Base-by-base conservation (phyloP, 2,113 vertebrate genomes). In the Mirza zaza region DNA sequence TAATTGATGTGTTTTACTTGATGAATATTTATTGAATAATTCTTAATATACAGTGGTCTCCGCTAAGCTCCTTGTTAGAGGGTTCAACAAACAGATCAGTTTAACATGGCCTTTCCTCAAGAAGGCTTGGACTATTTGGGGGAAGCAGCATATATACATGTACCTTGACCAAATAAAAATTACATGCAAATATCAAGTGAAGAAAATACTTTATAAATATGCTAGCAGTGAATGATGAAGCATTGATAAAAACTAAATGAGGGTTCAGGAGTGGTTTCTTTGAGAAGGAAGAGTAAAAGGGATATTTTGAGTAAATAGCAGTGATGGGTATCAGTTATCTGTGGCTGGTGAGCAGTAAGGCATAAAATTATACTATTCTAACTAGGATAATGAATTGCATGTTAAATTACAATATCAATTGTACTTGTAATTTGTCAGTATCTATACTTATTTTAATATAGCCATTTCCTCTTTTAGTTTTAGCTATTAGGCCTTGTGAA, bases 141-240 rank as follows among this genome's bases (percentile, higher is more conserved):
- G n/a, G 34, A 86, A 63, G 36, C 36, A 70, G 61, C n/a, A 27
- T 79, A 8, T 48, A 36, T 0, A 32, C 3, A 8, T 39, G 3
- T 83, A 32, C 34, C 25, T 50, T 83, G 27, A 76, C 4, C 65
- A 96, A 87, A 71, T 88, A 75, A 79, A 89, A 80, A 34, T 13
- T 75, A 65, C 18, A 67, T 27, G 8, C 21, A 86, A 80, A 61
- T 0, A 29, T 39, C 67, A 67, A 73, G 10, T 55, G n/a, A 82
- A 91, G 63, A 88, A 89, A 77, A 67, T n/a, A 70, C 61, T 84
- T 80, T 91, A 65, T 80, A 92, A 84, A 88, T 29, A 79, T 90
- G 23, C 25, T 82, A 15, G 57, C 8, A 68, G 63, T 75, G 23
- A 63, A 80, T 63, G 70, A 80, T 73, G 55, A 91, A 70, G 36